Evolutionary conservation across 2,113 vertebrate species (phyloP), one percentile per base, ranked within the genome.

Genomic region (Turdus rufiventris): DNA sequence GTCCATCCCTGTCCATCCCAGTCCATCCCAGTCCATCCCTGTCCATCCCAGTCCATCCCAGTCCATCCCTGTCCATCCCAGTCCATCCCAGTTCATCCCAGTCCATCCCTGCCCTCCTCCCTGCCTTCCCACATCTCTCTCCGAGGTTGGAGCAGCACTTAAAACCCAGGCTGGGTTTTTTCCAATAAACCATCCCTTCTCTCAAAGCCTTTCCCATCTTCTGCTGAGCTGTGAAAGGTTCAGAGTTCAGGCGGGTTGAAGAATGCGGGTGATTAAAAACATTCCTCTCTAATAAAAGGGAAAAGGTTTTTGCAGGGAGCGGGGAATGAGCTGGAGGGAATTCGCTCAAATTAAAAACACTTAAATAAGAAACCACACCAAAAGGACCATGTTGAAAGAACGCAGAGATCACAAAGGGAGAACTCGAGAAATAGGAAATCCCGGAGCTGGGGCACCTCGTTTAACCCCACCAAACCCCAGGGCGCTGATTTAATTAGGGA

Each of bases 281-380:
- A 93, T 87, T 84, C 88, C 83, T 81, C 66, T 1, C 14, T 18
- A 63, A 78, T 72, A 57, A 68, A 88, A 94, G 70, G 70, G 57
- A 74, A 86, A 89, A 92, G 85, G 85, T 85, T 28, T 28, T 91
- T 53, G 33, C 57, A 7, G 28, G 72, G 18, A 91, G 23, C 18
- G 9, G 42, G 29, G 74, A 89, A 92, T 19, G 75, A 96, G 89
- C 93, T 36, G 66, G 61, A 89, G 95, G 95, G 96, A 74, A 48
- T 16, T 78, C 10, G 66, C 60, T 50, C 93, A 43, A 91, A 93
- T 94, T 89, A 89, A 95, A 93, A 93, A 60, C 93, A 78, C 88
- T 96, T 95, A 43, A 78, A 42, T 2, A 5, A 78, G 81, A 95
- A 96, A 96, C 95, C 95, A 81, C 91, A 95, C 68, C 14, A 95